phyloP scores from a whole-genome alignment of 2,113 vertebrate species.

The Micronisus gabar region DNA sequence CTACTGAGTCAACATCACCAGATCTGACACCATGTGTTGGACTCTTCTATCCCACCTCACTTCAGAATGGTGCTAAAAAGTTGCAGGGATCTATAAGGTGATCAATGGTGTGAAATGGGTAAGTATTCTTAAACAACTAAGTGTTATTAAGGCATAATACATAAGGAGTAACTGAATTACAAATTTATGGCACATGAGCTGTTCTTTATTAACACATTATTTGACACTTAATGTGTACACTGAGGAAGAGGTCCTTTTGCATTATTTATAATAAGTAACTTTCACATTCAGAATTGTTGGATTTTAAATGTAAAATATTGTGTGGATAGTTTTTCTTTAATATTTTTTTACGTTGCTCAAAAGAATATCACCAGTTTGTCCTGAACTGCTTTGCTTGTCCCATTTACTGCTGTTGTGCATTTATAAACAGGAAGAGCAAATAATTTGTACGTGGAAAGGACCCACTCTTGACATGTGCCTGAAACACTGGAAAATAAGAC shows the following conservation, averaged over 20 bases:
- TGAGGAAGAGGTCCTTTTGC: neutral
- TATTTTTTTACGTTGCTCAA: neutral
- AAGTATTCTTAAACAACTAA: neutral
- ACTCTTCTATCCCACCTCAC: neutral
- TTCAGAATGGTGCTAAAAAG: slow-evolving; percentile 27
- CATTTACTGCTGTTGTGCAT: neutral
- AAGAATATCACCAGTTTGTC: neutral
- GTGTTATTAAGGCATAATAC: neutral
- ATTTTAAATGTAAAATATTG: neutral
- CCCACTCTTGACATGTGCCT: neutral
- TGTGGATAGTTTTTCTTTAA: neutral
- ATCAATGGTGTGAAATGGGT: neutral
- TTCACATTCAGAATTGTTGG: neutral
- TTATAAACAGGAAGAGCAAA: neutral
- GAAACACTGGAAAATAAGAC: neutral
- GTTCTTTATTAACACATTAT: neutral
- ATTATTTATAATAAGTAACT: neutral
- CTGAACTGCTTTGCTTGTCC: neutral
- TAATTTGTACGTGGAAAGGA: neutral
- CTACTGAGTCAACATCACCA: slow-evolving; percentile 29
- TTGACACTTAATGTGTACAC: neutral
- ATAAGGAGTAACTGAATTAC: neutral
- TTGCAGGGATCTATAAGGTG: neutral
- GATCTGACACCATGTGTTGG: slow-evolving; percentile 30
- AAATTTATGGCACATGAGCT: neutral